Evolutionary conservation across 2,888 invertebrate species (phyloP).

Genomic region (Blomia tropicalis): DNA sequence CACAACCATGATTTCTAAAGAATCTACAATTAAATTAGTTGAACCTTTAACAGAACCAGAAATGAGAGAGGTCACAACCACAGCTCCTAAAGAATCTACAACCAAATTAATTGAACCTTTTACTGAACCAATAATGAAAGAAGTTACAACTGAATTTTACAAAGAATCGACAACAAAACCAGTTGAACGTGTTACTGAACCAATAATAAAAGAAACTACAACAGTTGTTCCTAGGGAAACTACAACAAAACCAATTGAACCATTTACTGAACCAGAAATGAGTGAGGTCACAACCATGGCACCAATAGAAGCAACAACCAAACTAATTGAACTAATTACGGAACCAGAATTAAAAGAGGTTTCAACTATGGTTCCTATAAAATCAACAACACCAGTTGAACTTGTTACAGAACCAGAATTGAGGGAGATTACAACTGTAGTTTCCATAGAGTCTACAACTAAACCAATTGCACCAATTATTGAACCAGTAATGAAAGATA

Average conservation of each 20-base stretch:
- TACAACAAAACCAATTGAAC: background rate
- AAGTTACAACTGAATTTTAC: constrained; percentile 2
- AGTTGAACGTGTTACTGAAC: constrained; percentile 19
- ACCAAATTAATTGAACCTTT: background rate
- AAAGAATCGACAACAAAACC: constrained; percentile 27
- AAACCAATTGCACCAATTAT: background rate
- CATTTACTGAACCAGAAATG: background rate
- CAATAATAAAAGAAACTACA: no score
- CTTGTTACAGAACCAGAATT: background rate
- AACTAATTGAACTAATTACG: background rate
- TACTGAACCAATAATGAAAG: background rate
- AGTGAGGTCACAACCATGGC: background rate
- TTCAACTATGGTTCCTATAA: background rate
- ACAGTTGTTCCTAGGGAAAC: no score
- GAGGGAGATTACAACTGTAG: background rate
- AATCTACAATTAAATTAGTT: background rate
- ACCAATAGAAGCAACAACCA: background rate
- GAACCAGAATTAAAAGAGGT: no score
- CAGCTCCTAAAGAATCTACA: background rate
- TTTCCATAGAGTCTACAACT: background rate
- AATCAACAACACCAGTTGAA: background rate
- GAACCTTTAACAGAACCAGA: constrained; percentile 18
- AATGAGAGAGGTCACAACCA: constrained; percentile 31
- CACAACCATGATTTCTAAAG: background rate
- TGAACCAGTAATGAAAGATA: constrained; percentile 31